Base-by-base conservation (phyloP, 2,888 invertebrate species). In the Agapetus fuscipes region DNA sequence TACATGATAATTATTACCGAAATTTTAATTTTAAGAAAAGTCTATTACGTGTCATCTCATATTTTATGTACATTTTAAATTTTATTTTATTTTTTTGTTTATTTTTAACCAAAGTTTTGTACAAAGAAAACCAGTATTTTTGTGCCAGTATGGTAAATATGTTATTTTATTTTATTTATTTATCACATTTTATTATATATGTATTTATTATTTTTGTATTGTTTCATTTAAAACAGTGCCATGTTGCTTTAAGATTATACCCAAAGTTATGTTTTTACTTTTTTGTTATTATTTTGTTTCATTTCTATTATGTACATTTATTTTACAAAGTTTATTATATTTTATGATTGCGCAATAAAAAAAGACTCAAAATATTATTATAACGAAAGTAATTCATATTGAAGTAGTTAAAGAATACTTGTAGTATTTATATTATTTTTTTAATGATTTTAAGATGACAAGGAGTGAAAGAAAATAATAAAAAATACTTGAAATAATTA, bases 11-110 rank as follows among this genome's bases (percentile, higher is more conserved):
- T 14, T 29, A 15, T 20, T 20, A n/a, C n/a, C n/a, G n/a, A n/a
- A n/a, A n/a, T n/a, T n/a, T n/a, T n/a, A n/a, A n/a, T n/a, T n/a
- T n/a, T n/a, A n/a, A n/a, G n/a, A n/a, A n/a, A n/a, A n/a, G n/a
- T n/a, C n/a, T n/a, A n/a, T n/a, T n/a, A n/a, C n/a, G 29, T 37
- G 16, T 45, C 12, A 43, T 42, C 30, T 15, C 43, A 41, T 24
- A 35, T 41, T 47, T 39, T 34, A 17, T 36, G 27, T 10, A 17
- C 13, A 14, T 34, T 41, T 41, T 28, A 12, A 16, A 13, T 17
- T 32, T 28, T 36, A 6, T 16, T 34, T 27, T 29, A 28, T 26
- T 32, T 43, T 35, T 37, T 35, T 2, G 32, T 27, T 25, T 30
- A 20, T 33, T 41, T 33, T 39, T 27, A 30, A 4, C 6, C 25